phyloP scores from a whole-genome alignment of 2,113 vertebrate genomes.

The Poecile atricapillus region DNA sequence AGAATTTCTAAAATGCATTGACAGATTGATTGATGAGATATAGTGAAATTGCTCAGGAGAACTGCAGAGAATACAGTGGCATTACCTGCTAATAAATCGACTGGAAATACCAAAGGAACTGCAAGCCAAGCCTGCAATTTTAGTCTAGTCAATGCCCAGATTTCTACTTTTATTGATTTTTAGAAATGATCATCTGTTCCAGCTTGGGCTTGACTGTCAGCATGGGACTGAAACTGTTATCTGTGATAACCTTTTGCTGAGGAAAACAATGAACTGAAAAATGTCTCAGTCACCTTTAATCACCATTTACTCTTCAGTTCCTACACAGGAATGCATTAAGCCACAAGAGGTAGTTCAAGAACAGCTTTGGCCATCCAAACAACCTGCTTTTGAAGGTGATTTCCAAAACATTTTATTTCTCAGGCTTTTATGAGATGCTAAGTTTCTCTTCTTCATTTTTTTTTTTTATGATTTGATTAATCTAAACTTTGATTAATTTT shows the following conservation, averaged over 20 bases:
- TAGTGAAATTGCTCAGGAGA: background rate
- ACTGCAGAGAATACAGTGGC: background rate
- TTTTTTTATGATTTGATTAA: background rate
- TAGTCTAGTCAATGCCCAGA: background rate
- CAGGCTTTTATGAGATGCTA: background rate
- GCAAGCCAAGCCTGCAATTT: background rate
- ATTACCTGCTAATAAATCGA: constrained; percentile 12
- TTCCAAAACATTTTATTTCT: background rate
- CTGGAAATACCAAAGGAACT: constrained; percentile 2
- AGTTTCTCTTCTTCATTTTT: background rate
- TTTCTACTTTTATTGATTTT: constrained; percentile 44
- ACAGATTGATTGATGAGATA: constrained; percentile 11
- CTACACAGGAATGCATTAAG: background rate
- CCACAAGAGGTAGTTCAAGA: background rate
- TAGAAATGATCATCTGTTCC: constrained; percentile 16
- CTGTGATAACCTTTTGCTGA: background rate
- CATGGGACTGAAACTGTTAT: background rate
- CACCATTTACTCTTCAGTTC: background rate
- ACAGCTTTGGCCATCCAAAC: background rate
- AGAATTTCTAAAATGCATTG: background rate
- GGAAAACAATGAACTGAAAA: constrained; percentile 33
- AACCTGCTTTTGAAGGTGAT: background rate
- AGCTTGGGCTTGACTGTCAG: background rate
- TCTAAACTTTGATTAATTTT: background rate
- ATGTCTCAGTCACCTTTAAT: constrained; percentile 3